Percentiles rank a stretch among this genome's conserved stretches.
phyloP scores from a whole-genome alignment of 2,113 vertebrate genomes.

The Hemicordylus capensis region DNA sequence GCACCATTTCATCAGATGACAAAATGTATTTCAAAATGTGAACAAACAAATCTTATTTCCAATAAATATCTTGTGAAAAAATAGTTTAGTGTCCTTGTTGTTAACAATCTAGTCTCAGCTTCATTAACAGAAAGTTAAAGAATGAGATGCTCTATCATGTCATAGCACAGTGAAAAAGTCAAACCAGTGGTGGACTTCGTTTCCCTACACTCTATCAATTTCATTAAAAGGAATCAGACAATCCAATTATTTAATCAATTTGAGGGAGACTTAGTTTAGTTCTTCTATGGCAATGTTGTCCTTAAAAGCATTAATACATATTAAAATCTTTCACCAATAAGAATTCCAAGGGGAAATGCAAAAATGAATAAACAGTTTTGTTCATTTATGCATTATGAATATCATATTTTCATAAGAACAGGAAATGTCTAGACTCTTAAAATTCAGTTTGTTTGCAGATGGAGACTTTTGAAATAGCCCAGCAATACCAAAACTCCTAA shows the following conservation, averaged over 20 bases:
- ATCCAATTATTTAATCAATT: conserved; percentile 61
- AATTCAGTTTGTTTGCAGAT: neutral
- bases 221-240: conserved; percentile 57
- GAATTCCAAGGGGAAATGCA: neutral
- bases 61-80: conserved; percentile 31
- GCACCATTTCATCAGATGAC: conserved; percentile 30
- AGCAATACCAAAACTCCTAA: neutral
- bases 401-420: neutral
- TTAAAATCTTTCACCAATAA: conserved; percentile 5
- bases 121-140: conserved; percentile 66
- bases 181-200: conserved; percentile 69
- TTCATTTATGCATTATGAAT: neutral
- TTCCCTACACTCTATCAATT: conserved; percentile 68
- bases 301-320: conserved; percentile 17
- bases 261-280: conserved; percentile 40
- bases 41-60: conserved; percentile 22
- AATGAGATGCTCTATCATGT: conserved; percentile 76
- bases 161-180: conserved; percentile 65
- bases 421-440: neutral
- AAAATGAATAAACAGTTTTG: neutral
- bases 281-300: conserved; percentile 41
- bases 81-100: conserved; percentile 52
- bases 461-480: neutral
- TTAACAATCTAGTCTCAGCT: conserved; percentile 52
- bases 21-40: conserved; percentile 47